Conservation (phyloP, 1,140 invertebrate species). For the Hyphantria cunea region DNA sequence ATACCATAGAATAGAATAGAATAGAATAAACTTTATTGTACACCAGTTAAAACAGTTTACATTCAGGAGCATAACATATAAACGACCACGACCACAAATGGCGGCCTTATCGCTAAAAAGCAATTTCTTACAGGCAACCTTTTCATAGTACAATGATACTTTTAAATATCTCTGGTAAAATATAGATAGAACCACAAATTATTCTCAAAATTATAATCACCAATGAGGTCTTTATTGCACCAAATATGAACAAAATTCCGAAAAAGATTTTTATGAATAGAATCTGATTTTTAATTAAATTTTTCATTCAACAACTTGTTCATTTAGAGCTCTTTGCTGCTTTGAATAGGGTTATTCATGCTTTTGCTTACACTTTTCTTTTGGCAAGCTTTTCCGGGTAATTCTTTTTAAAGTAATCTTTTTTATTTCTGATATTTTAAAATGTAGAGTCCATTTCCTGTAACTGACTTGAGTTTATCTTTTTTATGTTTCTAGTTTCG, state of each 20-base stretch:
- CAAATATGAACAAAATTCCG: slow-evolving; percentile 20
- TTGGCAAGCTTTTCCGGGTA: slow-evolving; percentile 11
- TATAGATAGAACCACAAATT: slow-evolving; percentile 31
- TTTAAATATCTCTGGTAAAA: slow-evolving; percentile 31
- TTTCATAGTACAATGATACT: too few relatives aligned
- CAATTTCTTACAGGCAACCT: too few relatives aligned
- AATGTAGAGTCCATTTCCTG: too few relatives aligned
- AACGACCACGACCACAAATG: too few relatives aligned
- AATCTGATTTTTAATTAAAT: slow-evolving; percentile 27
- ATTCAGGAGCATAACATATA: too few relatives aligned
- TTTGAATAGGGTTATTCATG: slow-evolving; percentile 23
- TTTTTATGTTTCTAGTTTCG: too few relatives aligned
- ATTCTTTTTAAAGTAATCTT: slow-evolving; percentile 12
- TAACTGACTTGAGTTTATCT: too few relatives aligned
- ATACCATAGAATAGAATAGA: slow-evolving; percentile 30
- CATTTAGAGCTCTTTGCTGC: slow-evolving; percentile 22
- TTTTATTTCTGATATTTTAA: slow-evolving; percentile 2
- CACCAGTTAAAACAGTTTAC: too few relatives aligned
- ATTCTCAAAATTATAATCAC: slow-evolving; percentile 12
- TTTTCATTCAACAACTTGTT: slow-evolving; percentile 25
- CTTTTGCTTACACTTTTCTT: slow-evolving; percentile 19
- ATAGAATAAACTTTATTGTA: too few relatives aligned
- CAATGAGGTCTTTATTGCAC: background rate
- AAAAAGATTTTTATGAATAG: slow-evolving; percentile 14
- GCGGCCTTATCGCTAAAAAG: too few relatives aligned